A percentile compares a stretch with the other conserved stretches of the same genome.
Evolutionary conservation across 2,888 invertebrate genomes (phyloP).

Genomic region (Dermolepida albohirtum): DNA sequence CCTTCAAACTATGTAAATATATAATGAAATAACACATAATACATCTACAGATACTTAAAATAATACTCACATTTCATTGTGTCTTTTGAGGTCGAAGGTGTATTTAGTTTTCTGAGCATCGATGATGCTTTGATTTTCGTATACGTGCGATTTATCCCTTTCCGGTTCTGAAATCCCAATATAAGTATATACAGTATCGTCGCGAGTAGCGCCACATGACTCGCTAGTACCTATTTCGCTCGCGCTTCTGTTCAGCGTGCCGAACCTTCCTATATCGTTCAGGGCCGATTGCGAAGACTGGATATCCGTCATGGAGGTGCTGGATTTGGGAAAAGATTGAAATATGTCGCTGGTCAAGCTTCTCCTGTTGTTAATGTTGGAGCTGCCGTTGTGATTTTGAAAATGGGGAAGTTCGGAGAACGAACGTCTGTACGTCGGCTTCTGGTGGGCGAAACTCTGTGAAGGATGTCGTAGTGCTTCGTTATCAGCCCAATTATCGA

Average conservation of each 20-base stretch:
- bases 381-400: conserved; percentile 55
- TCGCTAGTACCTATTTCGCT: conserved; percentile 55
- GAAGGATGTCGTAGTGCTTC: conserved; percentile 59
- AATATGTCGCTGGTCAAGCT: conserved; percentile 60
- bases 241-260: conserved; percentile 58
- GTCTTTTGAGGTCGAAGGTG: conserved; percentile 58
- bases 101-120: conserved; percentile 56
- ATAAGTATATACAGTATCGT: conserved; percentile 61
- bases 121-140: conserved; percentile 62
- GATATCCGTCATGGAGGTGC: conserved; percentile 64
- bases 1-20: too few relatives aligned
- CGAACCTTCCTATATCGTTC: conserved; percentile 49
- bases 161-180: conserved; percentile 63
- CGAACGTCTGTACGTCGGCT: conserved; percentile 66
- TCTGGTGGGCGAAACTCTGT: conserved; percentile 54
- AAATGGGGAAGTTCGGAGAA: conserved; percentile 61
- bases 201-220: conserved; percentile 46
- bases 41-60: conserved; percentile 2
- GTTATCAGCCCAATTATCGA: conserved; percentile 65
- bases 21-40: background rate
- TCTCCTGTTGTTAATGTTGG: conserved; percentile 54
- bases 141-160: conserved; percentile 58
- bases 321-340: conserved; percentile 61
- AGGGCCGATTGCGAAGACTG: conserved; percentile 57
- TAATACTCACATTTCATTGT: conserved; percentile 59